Evolutionary conservation across 2,888 invertebrate species (phyloP).

Genomic region (Mythimna pallens): DNA sequence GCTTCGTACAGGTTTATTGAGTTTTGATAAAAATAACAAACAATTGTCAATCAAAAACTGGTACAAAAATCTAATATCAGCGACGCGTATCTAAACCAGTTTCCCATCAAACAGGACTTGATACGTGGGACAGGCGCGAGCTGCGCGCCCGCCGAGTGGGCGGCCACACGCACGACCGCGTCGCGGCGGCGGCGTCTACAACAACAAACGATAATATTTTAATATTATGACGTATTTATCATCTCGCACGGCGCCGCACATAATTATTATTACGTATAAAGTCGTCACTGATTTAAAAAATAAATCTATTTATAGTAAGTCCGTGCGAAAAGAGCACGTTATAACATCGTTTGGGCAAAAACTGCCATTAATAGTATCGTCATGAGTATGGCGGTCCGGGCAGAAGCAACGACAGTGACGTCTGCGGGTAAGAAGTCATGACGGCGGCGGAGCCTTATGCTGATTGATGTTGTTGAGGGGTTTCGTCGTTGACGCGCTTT

Average conservation of each 20-base stretch:
- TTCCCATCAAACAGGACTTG: conserved; percentile 27
- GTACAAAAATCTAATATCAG: not conserved
- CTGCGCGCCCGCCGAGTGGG: not conserved
- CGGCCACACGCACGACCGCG: not conserved
- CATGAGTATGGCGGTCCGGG: conserved; percentile 1
- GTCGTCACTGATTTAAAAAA: conserved; percentile 16
- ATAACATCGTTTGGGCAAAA: conserved; percentile 15
- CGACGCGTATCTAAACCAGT: conserved; percentile 5
- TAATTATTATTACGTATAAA: conserved; percentile 16
- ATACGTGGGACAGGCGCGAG: not conserved
- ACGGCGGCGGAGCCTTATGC: not conserved
- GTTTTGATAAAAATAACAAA: conserved; percentile 22
- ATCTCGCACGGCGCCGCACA: not conserved
- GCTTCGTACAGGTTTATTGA: not conserved
- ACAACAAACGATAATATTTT: conserved; percentile 10
- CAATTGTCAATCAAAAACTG: not conserved
- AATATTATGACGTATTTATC: conserved; percentile 30
- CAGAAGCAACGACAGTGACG: conserved; percentile 14
- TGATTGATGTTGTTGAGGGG: not conserved
- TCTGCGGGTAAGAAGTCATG: not conserved
- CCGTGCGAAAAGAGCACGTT: conserved; percentile 28
- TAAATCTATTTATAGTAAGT: conserved; percentile 32
- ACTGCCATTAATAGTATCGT: conserved; percentile 3
- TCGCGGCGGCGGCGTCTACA: not conserved
- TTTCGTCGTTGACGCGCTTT: conserved; percentile 1